Evolutionary conservation across 2,888 invertebrate species (phyloP), one percentile per base, ranked within the genome.

Genomic region (Tetramorium bicarinatum): DNA sequence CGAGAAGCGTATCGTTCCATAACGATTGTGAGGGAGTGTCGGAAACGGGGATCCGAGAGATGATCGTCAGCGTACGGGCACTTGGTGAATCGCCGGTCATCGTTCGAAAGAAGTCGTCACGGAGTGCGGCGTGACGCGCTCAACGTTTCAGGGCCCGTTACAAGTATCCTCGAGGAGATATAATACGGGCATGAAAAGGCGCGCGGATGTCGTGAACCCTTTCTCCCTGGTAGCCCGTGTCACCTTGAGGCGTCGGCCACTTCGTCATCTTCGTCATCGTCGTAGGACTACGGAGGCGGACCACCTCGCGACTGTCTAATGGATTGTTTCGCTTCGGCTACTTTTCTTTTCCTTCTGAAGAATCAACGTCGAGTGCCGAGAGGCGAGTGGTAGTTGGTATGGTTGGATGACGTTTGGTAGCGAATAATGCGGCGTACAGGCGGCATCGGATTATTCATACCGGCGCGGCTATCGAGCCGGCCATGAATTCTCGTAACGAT

Each of bases 21-120:
- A 86, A 87, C 85, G 87, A 83, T 59, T 64, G 85, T 83, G 79
- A 87, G 86, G 85, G 88, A 88, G 87, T 85, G 85, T 85, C 88
- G 81, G 81, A 69, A 77, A 81, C 7, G 79, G 82, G 69, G 82
- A 89, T 88, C 82, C 86, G 81, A 77, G 82, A 77, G 80, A 74
- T 64, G 87, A 87, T 90, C 85, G 85, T 85, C 86, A 83, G 85
- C 84, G 25, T 11, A 49, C 49, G 52, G 69, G 66, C 82, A 52
- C 72, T 84, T 62, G 79, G 86, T 47, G 88, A 92, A 92, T 86
- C 87, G 92, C 90, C 87, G 90, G 89, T 92, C 92, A 92, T 92
- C 87, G 86, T 88, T 85, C 85, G 89, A 89, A 90, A 92, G 88
- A 92, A 92, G 90, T 92, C 92, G 91, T 92, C 89, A 89, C 88